Conservation (phyloP, 2,888 invertebrate genomes). For the Apamea monoglypha region DNA sequence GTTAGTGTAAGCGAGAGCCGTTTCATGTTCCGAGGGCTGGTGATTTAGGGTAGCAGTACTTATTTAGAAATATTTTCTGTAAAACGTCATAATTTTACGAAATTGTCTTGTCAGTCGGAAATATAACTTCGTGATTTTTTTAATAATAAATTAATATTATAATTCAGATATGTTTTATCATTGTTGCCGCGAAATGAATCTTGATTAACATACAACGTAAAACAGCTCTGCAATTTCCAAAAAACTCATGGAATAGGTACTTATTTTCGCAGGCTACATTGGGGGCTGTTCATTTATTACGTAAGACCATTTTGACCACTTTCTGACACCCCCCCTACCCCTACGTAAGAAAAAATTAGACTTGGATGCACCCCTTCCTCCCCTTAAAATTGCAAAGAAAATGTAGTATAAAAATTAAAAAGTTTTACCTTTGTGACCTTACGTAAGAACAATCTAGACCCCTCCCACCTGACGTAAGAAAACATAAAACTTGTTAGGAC, state of each 20-base stretch:
- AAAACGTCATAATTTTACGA: neutral
- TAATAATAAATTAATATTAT: neutral
- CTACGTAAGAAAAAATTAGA: no score
- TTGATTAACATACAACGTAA: neutral
- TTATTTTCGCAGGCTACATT: neutral
- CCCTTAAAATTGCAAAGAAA: no score
- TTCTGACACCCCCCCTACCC: no score
- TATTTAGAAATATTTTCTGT: neutral
- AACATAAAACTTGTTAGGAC: no score
- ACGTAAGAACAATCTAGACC: no score
- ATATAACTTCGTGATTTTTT: neutral
- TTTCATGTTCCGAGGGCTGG: neutral
- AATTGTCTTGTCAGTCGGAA: neutral
- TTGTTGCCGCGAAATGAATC: neutral
- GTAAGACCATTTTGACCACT: no score
- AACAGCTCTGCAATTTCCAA: neutral
- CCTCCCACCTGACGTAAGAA: no score
- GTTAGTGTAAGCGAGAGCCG: neutral
- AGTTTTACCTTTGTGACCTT: no score
- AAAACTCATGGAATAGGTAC: neutral
- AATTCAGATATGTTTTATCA: neutral
- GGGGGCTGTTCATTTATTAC: no score
- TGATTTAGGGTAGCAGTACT: neutral
- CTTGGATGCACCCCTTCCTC: no score
- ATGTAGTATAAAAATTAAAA: no score